Evolutionary conservation across 2,113 vertebrate genomes (phyloP).

Genomic region (Hyperopisus bebe): DNA sequence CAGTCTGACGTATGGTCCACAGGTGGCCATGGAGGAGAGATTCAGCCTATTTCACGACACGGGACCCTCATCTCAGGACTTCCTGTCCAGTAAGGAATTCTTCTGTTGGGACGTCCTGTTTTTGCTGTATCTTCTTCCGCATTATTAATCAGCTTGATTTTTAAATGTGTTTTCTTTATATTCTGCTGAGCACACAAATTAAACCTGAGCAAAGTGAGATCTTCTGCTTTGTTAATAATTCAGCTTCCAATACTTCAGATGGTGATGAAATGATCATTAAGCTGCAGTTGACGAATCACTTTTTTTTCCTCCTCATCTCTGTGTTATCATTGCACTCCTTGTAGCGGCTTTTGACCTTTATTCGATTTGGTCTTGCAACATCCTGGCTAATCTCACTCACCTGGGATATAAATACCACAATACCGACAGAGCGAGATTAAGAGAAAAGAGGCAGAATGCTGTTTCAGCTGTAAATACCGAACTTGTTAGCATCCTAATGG

Average conservation of each 20-base stretch:
- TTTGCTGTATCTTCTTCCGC: neutral
- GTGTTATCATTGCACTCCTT: neutral
- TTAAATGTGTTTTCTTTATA: neutral
- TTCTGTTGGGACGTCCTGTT: neutral
- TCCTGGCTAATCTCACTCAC: neutral
- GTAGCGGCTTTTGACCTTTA: neutral
- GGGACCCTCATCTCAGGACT: constrained; percentile 68
- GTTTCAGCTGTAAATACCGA: neutral
- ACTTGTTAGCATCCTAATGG: neutral
- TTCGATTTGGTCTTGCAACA: neutral
- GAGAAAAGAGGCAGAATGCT: neutral
- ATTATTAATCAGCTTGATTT: neutral
- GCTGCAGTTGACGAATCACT: neutral
- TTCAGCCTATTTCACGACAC: constrained; percentile 69
- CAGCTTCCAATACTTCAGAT: neutral
- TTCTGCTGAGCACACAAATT: neutral
- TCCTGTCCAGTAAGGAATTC: constrained; percentile 68
- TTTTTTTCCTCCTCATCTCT: too few species aligned
- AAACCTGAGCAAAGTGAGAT: neutral
- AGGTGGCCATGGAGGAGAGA: constrained; percentile 68
- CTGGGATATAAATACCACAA: neutral
- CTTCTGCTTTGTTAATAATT: neutral
- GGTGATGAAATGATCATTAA: neutral
- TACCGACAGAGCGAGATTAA: neutral
- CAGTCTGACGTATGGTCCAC: neutral